Conservation (phyloP, 2,113 vertebrate species). For the Ramphastos sulfuratus region DNA sequence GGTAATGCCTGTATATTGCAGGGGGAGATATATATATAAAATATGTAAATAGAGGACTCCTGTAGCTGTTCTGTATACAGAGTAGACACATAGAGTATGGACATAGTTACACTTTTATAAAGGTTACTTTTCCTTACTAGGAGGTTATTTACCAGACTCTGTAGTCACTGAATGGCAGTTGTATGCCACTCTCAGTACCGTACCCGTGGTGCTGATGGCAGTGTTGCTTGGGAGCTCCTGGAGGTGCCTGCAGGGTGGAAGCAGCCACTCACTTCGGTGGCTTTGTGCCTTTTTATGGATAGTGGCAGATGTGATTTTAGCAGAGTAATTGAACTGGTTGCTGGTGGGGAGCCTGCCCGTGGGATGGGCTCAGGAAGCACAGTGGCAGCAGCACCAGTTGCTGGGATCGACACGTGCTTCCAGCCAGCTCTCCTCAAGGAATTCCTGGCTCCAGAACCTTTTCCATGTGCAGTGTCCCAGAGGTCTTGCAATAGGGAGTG, state of each 20-base stretch:
- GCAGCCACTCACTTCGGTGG: conserved; percentile 8
- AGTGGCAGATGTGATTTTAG: not conserved
- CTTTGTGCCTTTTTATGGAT: not conserved
- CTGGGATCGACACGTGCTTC: not conserved
- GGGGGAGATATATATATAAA: conserved; percentile 9
- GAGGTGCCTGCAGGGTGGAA: not conserved
- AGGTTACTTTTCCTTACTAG: not conserved
- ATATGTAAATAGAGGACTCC: conserved; percentile 26
- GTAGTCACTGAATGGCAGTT: not conserved
- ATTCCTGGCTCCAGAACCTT: not conserved
- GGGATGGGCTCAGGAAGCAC: not conserved
- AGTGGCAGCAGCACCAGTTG: not conserved
- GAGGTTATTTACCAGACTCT: not conserved
- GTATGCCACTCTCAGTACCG: not conserved
- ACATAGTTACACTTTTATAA: conserved; percentile 49
- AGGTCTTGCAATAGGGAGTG: not conserved
- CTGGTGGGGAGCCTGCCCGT: not conserved
- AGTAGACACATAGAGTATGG: not conserved
- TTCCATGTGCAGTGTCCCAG: not conserved
- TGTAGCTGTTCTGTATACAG: not conserved
- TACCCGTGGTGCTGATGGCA: not conserved
- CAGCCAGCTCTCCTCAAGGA: not conserved
- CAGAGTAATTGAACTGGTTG: not conserved
- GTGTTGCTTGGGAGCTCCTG: not conserved
- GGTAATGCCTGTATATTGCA: not conserved